Percentiles rank a stretch among this genome's conserved stretches.
phyloP scores from a whole-genome alignment of 1,140 invertebrate genomes.

The Trissolcus basalis region DNA sequence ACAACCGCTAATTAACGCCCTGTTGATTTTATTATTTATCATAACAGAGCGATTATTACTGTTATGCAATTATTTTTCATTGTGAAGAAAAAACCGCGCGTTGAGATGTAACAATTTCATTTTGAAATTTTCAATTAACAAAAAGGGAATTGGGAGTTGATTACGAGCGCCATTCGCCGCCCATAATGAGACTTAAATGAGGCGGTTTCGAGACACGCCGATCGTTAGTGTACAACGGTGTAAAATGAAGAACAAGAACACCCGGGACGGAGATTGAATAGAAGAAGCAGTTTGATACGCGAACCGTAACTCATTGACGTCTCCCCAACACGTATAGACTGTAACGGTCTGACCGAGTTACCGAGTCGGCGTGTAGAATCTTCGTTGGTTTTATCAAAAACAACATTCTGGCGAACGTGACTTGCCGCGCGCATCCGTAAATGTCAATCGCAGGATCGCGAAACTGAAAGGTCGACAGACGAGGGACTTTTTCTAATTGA shows the following conservation, averaged over 20 bases:
- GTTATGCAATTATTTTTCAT: too few relatives aligned
- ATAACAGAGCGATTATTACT: too few relatives aligned
- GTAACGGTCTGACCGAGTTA: constrained; percentile 73
- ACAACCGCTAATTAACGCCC: too few relatives aligned
- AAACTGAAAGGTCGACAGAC: constrained; percentile 28
- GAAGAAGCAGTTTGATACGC: constrained; percentile 57
- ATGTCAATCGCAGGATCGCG: constrained; percentile 33
- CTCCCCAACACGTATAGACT: constrained; percentile 61
- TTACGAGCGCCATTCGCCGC: neutral
- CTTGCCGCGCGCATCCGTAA: constrained; percentile 23
- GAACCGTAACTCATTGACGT: constrained; percentile 68
- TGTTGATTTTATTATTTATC: too few relatives aligned
- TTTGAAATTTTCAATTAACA: constrained; percentile 1
- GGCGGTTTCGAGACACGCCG: constrained; percentile 17
- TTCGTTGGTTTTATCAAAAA: constrained; percentile 14
- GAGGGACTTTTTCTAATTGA: too few relatives aligned
- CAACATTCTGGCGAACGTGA: constrained; percentile 26
- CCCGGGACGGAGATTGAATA: constrained; percentile 49
- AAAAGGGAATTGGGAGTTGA: neutral
- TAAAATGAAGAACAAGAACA: constrained; percentile 38
- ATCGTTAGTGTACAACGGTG: too few relatives aligned
- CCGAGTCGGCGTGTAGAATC: constrained; percentile 57
- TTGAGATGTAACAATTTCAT: too few relatives aligned
- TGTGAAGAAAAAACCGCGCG: too few relatives aligned
- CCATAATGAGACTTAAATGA: constrained; percentile 26